These are phyloP conservation scores for Matsumyia berberina DNA, from an alignment of 2,888 invertebrate species.

Conservation along the genomic window DNA sequence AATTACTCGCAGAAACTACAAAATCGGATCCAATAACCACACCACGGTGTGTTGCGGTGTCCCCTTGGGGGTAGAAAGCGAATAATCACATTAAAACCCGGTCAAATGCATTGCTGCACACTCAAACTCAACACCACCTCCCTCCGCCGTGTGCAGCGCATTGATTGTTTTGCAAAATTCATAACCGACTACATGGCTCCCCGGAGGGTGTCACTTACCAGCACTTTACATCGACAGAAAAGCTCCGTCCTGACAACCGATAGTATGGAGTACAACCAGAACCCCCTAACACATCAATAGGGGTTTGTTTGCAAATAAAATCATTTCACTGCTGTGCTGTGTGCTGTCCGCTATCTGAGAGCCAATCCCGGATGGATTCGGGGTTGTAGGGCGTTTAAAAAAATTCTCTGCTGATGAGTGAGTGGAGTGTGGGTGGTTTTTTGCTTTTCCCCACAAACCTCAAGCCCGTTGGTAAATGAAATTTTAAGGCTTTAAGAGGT, in stretches of 20 bases:
- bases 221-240: constrained; percentile 60
- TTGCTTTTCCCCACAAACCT: background rate
- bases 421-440: background rate
- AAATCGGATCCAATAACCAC: constrained; percentile 26
- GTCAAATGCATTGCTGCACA: constrained; percentile 44
- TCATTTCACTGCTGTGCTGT: constrained; percentile 42
- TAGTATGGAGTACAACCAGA: constrained; percentile 24
- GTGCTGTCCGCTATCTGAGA: constrained; percentile 41
- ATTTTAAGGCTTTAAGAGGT: constrained; percentile 17
- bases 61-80: constrained; percentile 11
- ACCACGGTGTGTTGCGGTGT: background rate
- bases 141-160: constrained; percentile 41
- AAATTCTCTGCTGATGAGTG: background rate
- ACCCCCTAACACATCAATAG: constrained; percentile 57
- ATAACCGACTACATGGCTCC: constrained; percentile 71
- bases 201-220: constrained; percentile 65
- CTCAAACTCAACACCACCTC: constrained; percentile 1
- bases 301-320: constrained; percentile 70
- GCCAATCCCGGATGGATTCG: constrained; percentile 27
- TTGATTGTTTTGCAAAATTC: constrained; percentile 72
- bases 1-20: constrained; percentile 51
- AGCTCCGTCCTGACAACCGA: constrained; percentile 2
- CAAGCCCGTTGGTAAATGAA: constrained; percentile 12
- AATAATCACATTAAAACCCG: constrained; percentile 51
- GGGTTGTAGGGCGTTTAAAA: constrained; percentile 40